Evolutionary conservation across 2,888 invertebrate genomes (phyloP).

Genomic region (Nephrotoma guestfalica): DNA sequence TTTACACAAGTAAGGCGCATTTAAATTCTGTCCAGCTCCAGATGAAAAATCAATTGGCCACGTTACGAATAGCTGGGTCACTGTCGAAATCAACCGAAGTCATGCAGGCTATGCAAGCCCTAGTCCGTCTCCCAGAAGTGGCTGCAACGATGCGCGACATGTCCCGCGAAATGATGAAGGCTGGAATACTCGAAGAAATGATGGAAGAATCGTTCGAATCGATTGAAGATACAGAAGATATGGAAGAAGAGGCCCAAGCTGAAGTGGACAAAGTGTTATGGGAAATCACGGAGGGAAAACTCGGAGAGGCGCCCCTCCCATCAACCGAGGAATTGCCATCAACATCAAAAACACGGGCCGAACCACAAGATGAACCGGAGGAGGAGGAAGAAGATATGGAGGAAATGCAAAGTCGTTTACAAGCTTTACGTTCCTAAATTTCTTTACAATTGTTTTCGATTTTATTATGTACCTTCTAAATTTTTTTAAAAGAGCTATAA

Average conservation of each 20-base stretch:
- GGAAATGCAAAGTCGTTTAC: conserved; percentile 80
- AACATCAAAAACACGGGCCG: conserved; percentile 24
- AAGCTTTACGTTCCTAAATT: conserved; percentile 70
- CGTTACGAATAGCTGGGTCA: conserved; percentile 82
- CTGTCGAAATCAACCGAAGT: conserved; percentile 94
- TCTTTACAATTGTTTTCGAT: no score
- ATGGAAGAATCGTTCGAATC: conserved; percentile 92
- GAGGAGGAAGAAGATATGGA: conserved; percentile 68
- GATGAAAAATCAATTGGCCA: conserved; percentile 98
- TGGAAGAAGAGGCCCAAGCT: conserved; percentile 90
- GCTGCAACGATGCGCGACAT: conserved; percentile 93
- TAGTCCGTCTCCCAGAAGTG: conserved; percentile 83
- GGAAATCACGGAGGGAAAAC: conserved; percentile 81
- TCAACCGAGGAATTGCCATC: conserved; percentile 36
- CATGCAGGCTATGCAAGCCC: conserved; percentile 93
- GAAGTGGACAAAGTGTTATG: conserved; percentile 88
- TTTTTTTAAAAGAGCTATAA: not conserved
- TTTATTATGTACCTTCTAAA: not conserved
- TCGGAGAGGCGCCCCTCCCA: conserved; percentile 80
- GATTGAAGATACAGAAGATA: conserved; percentile 83
- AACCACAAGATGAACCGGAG: conserved; percentile 36
- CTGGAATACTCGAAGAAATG: conserved; percentile 98
- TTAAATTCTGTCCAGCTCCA: conserved; percentile 90
- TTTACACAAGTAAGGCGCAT: conserved; percentile 94
- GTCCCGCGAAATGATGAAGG: conserved; percentile 98